These are phyloP conservation scores for Bruchidius siliquastri DNA, from an alignment of 2,888 invertebrate species.

Conservation along the genomic window DNA sequence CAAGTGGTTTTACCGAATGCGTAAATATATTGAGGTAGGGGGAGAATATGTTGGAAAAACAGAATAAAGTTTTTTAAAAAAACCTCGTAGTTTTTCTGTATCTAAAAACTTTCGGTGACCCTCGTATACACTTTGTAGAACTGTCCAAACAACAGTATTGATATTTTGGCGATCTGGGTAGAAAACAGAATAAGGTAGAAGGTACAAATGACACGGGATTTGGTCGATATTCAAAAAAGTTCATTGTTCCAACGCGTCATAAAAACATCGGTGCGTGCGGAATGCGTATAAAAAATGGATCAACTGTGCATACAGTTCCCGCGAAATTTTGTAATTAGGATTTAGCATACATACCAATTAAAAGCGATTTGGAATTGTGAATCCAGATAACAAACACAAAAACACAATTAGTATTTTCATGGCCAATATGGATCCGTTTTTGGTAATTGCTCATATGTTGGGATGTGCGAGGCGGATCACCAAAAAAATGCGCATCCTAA, in stretches of 20 bases:
- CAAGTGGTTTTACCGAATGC: too few species aligned
- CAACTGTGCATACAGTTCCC: background rate
- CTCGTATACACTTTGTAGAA: too few species aligned
- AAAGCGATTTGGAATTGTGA: background rate
- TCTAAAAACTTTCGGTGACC: too few species aligned
- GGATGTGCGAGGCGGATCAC: background rate
- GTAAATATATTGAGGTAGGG: too few species aligned
- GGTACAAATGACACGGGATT: too few species aligned
- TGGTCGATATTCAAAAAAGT: background rate
- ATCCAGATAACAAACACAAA: background rate
- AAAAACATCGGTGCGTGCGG: background rate
- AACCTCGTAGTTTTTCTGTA: too few species aligned
- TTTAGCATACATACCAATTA: background rate
- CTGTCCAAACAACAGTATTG: too few species aligned
- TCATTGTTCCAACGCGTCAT: background rate
- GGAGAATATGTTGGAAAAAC: too few species aligned
- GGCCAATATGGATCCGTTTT: background rate
- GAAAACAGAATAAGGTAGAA: too few species aligned
- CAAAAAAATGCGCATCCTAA: background rate
- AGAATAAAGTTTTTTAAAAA: too few species aligned
- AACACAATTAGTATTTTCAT: background rate
- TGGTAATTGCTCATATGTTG: background rate
- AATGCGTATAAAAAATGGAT: background rate
- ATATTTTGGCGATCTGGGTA: too few species aligned
- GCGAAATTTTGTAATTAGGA: background rate